A percentile compares a stretch with the other conserved stretches of the same genome.
Evolutionary conservation across 1,140 invertebrate genomes (phyloP).

Genomic region (Caenorhabditis inopinata): DNA sequence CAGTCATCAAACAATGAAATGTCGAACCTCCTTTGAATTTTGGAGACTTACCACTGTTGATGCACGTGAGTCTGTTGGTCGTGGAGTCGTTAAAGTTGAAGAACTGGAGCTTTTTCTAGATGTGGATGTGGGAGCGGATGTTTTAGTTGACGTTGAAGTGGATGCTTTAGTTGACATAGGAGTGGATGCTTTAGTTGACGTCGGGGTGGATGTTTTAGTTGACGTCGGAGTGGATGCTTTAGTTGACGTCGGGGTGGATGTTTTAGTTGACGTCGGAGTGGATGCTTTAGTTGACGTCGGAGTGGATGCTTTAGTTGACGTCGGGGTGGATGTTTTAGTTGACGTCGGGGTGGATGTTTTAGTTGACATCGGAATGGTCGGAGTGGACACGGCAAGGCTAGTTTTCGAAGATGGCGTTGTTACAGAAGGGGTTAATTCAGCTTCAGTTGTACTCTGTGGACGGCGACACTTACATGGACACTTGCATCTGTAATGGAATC

Average conservation of each 20-base stretch:
- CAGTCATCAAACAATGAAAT: too few species aligned
- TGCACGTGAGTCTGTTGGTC: slow-evolving; percentile 73
- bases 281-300: neutral
- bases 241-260: neutral
- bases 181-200: too few species aligned
- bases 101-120: neutral
- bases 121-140: neutral
- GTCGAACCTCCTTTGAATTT: too few species aligned
- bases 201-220: too few species aligned
- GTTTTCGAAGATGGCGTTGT: too few species aligned
- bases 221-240: neutral
- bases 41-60: too few species aligned
- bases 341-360: neutral
- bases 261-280: neutral
- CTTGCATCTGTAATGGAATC: neutral
- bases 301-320: neutral
- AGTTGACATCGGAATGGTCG: neutral
- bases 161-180: neutral
- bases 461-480: neutral
- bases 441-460: too few species aligned
- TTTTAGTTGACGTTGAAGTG: neutral
- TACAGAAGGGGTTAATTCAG: too few species aligned
- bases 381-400: too few species aligned
- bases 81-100: neutral
- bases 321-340: neutral